Evolutionary conservation across 2,888 invertebrate species (phyloP).

Genomic region (Cyaniris semiargus): DNA sequence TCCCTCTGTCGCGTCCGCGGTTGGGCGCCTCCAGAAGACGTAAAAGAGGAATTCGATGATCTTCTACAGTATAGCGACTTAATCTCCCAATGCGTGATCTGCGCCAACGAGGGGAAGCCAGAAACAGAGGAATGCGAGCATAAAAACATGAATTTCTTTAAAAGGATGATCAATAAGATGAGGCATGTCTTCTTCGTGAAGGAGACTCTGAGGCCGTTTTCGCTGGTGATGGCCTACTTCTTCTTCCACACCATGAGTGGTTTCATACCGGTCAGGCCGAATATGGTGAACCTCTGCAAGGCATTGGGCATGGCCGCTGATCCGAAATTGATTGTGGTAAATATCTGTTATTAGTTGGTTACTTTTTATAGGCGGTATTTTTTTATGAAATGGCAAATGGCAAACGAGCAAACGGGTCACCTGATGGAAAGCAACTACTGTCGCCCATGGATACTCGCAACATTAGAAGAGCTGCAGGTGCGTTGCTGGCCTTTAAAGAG

Average conservation of each 20-base stretch:
- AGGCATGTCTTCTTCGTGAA: constrained; percentile 70
- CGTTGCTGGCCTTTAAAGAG: no score
- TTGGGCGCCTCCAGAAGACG: constrained; percentile 75
- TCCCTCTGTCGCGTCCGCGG: constrained; percentile 80
- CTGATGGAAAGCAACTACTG: no score
- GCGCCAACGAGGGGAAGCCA: constrained; percentile 54
- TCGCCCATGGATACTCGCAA: no score
- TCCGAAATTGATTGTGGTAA: constrained; percentile 71
- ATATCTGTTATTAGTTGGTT: constrained; percentile 43
- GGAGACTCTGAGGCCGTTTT: constrained; percentile 76
- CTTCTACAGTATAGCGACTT: constrained; percentile 68
- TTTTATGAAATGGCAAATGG: no score
- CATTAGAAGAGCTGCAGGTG: no score
- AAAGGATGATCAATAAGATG: constrained; percentile 52
- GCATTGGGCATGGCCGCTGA: constrained; percentile 72
- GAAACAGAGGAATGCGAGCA: constrained; percentile 56
- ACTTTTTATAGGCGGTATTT: not conserved
- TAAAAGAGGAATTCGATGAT: constrained; percentile 73
- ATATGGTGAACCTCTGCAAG: constrained; percentile 78
- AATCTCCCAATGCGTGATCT: constrained; percentile 60
- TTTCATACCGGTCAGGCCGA: constrained; percentile 72
- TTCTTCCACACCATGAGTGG: constrained; percentile 77
- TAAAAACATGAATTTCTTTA: constrained; percentile 50
- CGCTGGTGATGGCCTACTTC: constrained; percentile 76
- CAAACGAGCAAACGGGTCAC: no score